Conservation (phyloP, 2,888 invertebrate species). For the Athetis lepigone region DNA sequence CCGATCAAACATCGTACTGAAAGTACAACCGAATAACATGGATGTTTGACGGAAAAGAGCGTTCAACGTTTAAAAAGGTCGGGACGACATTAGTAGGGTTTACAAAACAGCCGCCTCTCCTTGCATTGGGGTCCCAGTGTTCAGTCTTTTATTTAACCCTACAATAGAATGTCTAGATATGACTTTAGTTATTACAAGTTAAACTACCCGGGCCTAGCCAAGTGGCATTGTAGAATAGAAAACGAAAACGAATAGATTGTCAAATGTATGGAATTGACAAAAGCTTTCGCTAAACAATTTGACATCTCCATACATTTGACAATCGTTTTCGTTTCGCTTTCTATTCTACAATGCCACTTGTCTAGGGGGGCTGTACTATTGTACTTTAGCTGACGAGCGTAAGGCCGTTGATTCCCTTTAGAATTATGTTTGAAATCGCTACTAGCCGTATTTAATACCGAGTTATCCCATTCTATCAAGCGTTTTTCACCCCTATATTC, state of each 20-base stretch:
- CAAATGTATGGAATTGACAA: no score
- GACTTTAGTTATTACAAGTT: conserved; percentile 14
- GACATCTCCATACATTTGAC: no score
- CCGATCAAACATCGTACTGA: not conserved
- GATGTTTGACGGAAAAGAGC: conserved; percentile 27
- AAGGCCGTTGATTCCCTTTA: not conserved
- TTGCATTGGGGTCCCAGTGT: conserved; percentile 17
- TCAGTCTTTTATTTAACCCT: conserved; percentile 26
- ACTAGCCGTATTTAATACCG: not conserved
- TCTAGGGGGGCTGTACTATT: no score
- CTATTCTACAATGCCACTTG: no score
- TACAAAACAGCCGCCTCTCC: conserved; percentile 21
- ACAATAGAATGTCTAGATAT: conserved; percentile 13
- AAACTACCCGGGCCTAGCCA: conserved; percentile 1
- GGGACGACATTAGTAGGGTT: conserved; percentile 30
- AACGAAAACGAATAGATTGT: no score
- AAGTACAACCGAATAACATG: conserved; percentile 11
- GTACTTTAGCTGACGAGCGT: no score
- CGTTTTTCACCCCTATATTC: conserved; percentile 6
- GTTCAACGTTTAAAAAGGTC: conserved; percentile 52
- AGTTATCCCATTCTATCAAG: not conserved
- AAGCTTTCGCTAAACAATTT: no score
- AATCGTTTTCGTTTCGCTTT: no score
- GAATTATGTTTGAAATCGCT: conserved; percentile 9
- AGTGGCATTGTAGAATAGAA: no score